Evolutionary conservation across 2,888 invertebrate species (phyloP), one percentile per base, ranked within the genome.

Genomic region (Apamea crenata): DNA sequence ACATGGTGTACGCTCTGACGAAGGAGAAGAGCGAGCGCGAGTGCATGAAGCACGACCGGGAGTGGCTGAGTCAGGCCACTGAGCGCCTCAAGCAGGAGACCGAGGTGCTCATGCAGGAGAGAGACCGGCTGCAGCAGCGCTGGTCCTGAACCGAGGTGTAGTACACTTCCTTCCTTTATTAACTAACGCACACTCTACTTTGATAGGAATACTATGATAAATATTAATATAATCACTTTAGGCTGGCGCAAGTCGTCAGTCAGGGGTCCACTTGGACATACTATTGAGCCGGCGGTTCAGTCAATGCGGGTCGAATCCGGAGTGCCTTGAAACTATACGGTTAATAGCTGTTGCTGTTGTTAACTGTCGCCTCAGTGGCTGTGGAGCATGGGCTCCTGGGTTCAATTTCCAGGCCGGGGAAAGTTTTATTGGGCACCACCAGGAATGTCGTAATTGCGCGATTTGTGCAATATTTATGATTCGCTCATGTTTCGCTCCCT

Each of bases 131-230:
- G 79, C 92, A 93, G 85, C 92, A 93, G 74, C 90, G 91, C 77
- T 94, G 94, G 93, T 91, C 93, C 75, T 94, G 92, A 93, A 90
- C 77, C 29, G 84, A 88, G 92, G 93, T 93, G 82, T 56, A 77
- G 74, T 70, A 68, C 7, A n/a, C 2, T 56, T 36, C 1, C 7
- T 36, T 4, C 47, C 8, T 50, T 69, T 16, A 32, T 29, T 69
- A 47, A 47, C 29, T 47, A 53, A 36, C 16, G 10, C 25, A n/a
- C 25, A 29, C 29, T 29, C 6, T 29, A 21, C 12, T 29, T 18
- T 21, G 1, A 29, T 29, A 44, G 10, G 2, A n/a, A n/a, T 47
- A 68, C 1, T 47, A 21, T 44, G n/a, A 29, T 21, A 47, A 68
- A 47, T 47, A 44, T 29, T n/a, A 68, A 47, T 18, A n/a, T n/a